Conservation (phyloP, 2,797 vertebrate species). For the Acanthurus leucopareius region DNA sequence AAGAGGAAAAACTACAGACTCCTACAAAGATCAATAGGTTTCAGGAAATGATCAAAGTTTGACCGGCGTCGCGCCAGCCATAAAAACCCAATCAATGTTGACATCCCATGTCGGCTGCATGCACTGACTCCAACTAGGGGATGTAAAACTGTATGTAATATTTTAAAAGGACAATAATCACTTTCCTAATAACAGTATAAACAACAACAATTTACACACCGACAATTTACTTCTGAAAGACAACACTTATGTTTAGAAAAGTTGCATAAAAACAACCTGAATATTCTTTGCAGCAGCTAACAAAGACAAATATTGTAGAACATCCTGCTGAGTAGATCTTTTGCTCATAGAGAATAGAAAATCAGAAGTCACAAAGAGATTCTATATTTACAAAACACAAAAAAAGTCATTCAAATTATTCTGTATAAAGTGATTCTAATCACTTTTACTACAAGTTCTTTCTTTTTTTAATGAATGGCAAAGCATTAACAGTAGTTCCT, state of each 20-base stretch:
- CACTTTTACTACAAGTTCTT: constrained; percentile 47
- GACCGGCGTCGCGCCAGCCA: constrained; percentile 63
- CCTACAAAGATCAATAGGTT: constrained; percentile 74
- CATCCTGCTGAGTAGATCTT: constrained; percentile 58
- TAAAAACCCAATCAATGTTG: constrained; percentile 78
- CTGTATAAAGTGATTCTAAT: constrained; percentile 57
- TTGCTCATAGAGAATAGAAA: constrained; percentile 60
- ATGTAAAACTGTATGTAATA: constrained; percentile 30
- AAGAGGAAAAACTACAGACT: constrained; percentile 60
- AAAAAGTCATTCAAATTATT: constrained; percentile 49
- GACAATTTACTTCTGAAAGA: constrained; percentile 35
- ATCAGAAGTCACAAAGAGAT: constrained; percentile 61
- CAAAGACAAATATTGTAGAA: constrained; percentile 63
- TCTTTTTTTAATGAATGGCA: constrained; percentile 56
- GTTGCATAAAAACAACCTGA: constrained; percentile 85
- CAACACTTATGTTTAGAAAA: constrained; percentile 70
- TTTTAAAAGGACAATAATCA: constrained; percentile 48
- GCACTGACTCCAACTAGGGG: constrained; percentile 56
- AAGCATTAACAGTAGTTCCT: constrained; percentile 52
- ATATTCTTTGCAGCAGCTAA: constrained; percentile 75
- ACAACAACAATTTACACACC: constrained; percentile 39
- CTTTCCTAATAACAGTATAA: constrained; percentile 50
- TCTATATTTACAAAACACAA: constrained; percentile 59
- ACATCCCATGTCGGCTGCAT: constrained; percentile 69
- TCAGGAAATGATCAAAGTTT: constrained; percentile 83